Base-by-base conservation (phyloP, 2,888 invertebrate genomes). In the Thereva nobilitata region DNA sequence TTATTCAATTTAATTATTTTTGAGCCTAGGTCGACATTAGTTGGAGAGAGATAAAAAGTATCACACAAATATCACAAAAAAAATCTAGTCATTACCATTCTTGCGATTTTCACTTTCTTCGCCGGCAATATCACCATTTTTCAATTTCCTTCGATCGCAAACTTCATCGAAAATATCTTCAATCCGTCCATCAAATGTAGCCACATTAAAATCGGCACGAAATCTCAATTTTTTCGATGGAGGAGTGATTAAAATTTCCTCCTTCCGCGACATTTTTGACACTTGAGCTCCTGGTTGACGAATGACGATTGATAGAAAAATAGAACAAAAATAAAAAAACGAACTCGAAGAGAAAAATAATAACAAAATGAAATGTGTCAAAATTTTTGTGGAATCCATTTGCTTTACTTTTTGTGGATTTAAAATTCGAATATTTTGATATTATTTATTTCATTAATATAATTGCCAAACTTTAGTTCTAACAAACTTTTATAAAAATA, bases 221-320 rank as follows among this genome's bases (percentile, higher is more conserved):
- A 84, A 84, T 71, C 83, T 76, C 68, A 84, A 76, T 75, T 82
- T 83, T 75, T 82, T 83, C 68, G 79, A 80, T 45, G 73, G 72
- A 56, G 73, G 68, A 40, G 68, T 68, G 68, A 73, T 70, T 69
- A 74, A 73, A 68, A 67, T 70, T 57, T 73, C 71, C 38, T 73
- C 72, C 68, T 72, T 71, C 52, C 70, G 69, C 56, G 73, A 73
- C 75, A 75, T 75, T 6, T 45, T 54, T 10, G 37, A 64, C 52
- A 44, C 41, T 41, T 47, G 10, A 53, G 37, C 37, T 53, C 37
- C 38, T 38, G 53, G 10, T 53, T 37, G 2, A 38, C 7, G 38
- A n/a, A 38, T 38, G 37, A 53, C 37, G 38, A 53, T 38, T 38
- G 38, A n/a, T 44, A 44, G 44, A 44, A 8, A 44, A 9, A 44